phyloP scores from a whole-genome alignment of 1,140 invertebrate genomes.

The Notospermus geniculatus region DNA sequence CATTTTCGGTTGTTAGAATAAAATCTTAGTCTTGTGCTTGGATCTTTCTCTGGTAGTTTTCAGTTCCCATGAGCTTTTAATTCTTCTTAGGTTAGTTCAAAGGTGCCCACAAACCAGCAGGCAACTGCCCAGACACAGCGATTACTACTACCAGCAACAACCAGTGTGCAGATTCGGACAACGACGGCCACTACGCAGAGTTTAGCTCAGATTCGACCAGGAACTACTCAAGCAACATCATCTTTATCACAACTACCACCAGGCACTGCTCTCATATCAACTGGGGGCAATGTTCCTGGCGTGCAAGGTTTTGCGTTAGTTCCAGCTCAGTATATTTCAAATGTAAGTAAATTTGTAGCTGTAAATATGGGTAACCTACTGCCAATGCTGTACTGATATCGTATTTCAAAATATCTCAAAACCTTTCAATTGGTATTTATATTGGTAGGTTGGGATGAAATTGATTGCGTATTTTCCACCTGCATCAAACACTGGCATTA shows the following conservation, averaged over 20 bases:
- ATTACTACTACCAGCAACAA: slow-evolving; percentile 44
- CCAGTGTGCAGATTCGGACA: slow-evolving; percentile 31
- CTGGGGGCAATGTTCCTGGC: slow-evolving; percentile 45
- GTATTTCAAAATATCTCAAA: no score
- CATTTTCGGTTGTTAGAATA: no score
- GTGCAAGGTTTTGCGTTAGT: slow-evolving; percentile 61
- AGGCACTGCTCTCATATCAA: slow-evolving; percentile 58
- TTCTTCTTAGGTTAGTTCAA: slow-evolving; percentile 8
- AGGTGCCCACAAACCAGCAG: slow-evolving; percentile 29
- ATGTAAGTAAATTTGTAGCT: no score
- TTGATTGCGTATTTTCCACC: no score
- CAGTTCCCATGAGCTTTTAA: no score
- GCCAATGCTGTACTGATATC: no score
- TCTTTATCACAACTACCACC: slow-evolving; percentile 58
- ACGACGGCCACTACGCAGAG: slow-evolving; percentile 22
- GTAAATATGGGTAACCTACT: no score
- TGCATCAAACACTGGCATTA: no score
- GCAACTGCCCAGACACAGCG: slow-evolving; percentile 43
- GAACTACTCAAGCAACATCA: slow-evolving; percentile 44
- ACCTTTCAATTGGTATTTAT: no score
- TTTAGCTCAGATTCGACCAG: slow-evolving; percentile 34
- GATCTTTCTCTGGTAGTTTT: no score
- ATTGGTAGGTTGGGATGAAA: no score
- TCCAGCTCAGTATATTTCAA: slow-evolving; percentile 63
- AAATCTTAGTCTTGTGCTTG: no score